Evolutionary conservation across 2,888 invertebrate genomes (phyloP), one percentile per base, ranked within the genome.

Genomic region (Zele albiditarsus): DNA sequence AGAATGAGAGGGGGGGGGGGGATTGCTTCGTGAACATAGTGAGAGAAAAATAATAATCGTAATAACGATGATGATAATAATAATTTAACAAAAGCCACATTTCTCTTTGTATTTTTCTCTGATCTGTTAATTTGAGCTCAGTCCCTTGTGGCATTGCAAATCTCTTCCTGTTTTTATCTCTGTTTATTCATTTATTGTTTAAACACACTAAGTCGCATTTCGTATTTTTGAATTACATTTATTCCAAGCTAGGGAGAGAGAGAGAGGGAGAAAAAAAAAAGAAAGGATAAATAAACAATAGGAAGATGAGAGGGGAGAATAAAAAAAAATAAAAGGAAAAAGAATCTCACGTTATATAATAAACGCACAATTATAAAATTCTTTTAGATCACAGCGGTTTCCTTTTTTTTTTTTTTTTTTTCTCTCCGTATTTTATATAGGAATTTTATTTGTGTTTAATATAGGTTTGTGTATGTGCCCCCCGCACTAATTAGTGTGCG

Each of bases 21-120:
- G 8, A 31, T 33, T 33, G 3, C 8, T 33, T 33, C 8, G 10
- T 10, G 3, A 42, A 14, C 3, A 42, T 12, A 42, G 14, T 42
- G 16, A 46, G 38, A n/a, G 46, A 46, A 42, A 42, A 1, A 14
- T 42, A 14, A 42, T 42, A 10, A 14, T 42, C 3, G 42, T 14
- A 12, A 42, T 42, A 42, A 14, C 12, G 75, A 65, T 42, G 42
- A 33, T n/a, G 8, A 42, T 42, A 14, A 42, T 71, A 67, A 72
- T 38, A 74, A 65, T 31, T 31, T 73, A 25, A 72, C 76, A 65
- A 75, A 77, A 65, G 42, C 65, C 23, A 33, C 25, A 49, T 65
- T 71, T 27, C n/a, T 25, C 25, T 42, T 66, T 66, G 57, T 58
- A 58, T 58, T 62, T n/a, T 62, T 62, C 16, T 62, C 31, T 12